Percentiles rank a stretch among this genome's conserved stretches.
phyloP scores from a whole-genome alignment of 2,888 invertebrate species.

The Frankliniella intonsa region DNA sequence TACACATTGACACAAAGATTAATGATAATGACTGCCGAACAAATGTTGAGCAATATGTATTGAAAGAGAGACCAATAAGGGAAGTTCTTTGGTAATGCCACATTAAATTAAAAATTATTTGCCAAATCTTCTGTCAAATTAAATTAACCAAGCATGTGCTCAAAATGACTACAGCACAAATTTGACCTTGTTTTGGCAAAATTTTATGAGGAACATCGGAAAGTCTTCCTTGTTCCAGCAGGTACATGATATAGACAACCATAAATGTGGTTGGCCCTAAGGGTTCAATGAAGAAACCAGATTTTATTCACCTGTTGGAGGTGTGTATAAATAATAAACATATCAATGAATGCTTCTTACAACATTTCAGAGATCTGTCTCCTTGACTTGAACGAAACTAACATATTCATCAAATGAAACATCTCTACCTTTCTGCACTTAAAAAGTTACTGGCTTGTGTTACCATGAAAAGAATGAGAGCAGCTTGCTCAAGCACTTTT shows the following conservation, averaged over 20 bases:
- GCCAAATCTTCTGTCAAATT: neutral
- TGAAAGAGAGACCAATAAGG: neutral
- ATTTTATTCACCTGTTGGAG: no score
- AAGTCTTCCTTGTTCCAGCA: neutral
- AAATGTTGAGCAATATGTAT: slow-evolving; percentile 7
- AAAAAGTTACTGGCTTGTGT: no score
- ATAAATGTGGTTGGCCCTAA: neutral
- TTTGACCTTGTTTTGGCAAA: neutral
- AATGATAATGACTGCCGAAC: neutral
- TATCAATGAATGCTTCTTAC: no score
- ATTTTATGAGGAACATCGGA: neutral
- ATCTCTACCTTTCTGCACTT: no score
- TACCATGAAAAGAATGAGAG: no score
- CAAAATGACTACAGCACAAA: slow-evolving; percentile 5
- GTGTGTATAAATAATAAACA: no score
- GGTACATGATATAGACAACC: neutral
- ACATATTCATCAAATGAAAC: no score
- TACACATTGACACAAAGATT: neutral
- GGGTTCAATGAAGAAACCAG: neutral
- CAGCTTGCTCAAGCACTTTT: no score
- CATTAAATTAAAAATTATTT: neutral
- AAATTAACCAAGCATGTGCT: slow-evolving; percentile 16
- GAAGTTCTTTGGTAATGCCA: neutral
- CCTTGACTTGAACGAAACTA: no score
- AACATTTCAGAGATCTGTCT: no score